Evolutionary conservation across 2,888 invertebrate species (phyloP), one percentile per base, ranked within the genome.

Genomic region (Chymomyza caudatula): DNA sequence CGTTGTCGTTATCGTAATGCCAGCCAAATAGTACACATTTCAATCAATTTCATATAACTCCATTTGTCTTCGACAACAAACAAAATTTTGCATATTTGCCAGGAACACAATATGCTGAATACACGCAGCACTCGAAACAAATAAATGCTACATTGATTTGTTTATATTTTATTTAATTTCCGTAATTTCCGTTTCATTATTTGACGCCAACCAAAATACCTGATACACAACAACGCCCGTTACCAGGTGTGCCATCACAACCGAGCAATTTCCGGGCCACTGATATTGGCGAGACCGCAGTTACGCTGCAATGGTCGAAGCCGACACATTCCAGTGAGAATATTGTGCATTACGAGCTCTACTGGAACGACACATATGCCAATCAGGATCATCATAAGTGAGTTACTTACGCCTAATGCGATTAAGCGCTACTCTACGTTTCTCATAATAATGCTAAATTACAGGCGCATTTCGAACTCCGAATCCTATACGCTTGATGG

Each of bases 311-410:
- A 78, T 99, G 99, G 99, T 95, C 94, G 67, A 94, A 96, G 87
- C 99, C 99, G 17, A 93, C 95, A 70, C 97, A 96, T 91, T 95
- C 96, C 71, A 96, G 96, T 71, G 97, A 97, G 90, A 96, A 95
- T 90, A 97, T 98, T 89, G 94, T 96, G 76, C 96, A 96, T 87
- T 99, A 98, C 91, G 97, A 97, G 91, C 93, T 99, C 22, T 98
- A 98, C 90, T 98, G 97, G 97, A 99, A 98, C 92, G 97, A 97
- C 89, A 97, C 97, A 23, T 97, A 97, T 87, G 96, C 96, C 60
- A 95, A 96, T 92, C 95, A 96, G 89, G 95, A 95, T 89, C 95
- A 96, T 91, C 95, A 95, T 89, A 94, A 96, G 93, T 93, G 86
- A 92, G 92, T 89, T 71, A n/a, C n/a, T n/a, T n/a, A n/a, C n/a